These are phyloP conservation scores for Ictalurus punctatus DNA, from an alignment of 2,113 vertebrate genomes.

Conservation along the genomic window DNA sequence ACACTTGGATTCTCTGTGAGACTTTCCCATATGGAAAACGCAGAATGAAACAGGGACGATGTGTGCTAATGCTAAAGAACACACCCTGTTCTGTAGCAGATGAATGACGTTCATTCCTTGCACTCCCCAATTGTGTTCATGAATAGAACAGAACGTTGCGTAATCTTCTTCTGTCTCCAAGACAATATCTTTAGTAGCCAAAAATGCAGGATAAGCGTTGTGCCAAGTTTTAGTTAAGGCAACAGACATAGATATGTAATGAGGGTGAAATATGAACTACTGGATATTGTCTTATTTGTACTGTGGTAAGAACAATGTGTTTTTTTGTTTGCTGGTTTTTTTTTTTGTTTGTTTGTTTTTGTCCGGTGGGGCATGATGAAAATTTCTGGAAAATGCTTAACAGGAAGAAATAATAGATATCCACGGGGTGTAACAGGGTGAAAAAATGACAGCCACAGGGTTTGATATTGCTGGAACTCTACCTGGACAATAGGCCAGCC, in stretches of 20 bases:
- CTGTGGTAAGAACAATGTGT: conserved; percentile 47
- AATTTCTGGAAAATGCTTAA: conserved; percentile 33
- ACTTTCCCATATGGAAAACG: not conserved
- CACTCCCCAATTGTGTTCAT: not conserved
- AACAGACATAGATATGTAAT: conserved; percentile 32
- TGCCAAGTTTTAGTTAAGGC: conserved; percentile 33
- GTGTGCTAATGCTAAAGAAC: conserved; percentile 14
- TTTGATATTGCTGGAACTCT: conserved; percentile 57
- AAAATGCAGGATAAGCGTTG: conserved; percentile 53
- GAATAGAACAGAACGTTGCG: conserved; percentile 10
- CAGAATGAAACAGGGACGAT: conserved; percentile 2
- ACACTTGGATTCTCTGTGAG: conserved; percentile 4
- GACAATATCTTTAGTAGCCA: conserved; percentile 47
- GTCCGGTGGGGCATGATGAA: conserved; percentile 38
- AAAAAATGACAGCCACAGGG: conserved; percentile 46
- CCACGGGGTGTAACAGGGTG: conserved; percentile 20
- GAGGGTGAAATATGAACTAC: conserved; percentile 58
- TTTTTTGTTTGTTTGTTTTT: conserved; percentile 51
- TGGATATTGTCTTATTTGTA: conserved; percentile 60
- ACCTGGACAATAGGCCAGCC: conserved; percentile 22
- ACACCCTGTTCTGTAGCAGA: conserved; percentile 31
- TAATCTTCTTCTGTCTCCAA: not conserved
- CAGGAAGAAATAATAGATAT: conserved; percentile 42
- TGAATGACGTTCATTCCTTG: conserved; percentile 55
- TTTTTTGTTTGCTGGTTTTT: conserved; percentile 32